Conservation (phyloP, 1,140 invertebrate genomes). For the Leptoteleia sp. region DNA sequence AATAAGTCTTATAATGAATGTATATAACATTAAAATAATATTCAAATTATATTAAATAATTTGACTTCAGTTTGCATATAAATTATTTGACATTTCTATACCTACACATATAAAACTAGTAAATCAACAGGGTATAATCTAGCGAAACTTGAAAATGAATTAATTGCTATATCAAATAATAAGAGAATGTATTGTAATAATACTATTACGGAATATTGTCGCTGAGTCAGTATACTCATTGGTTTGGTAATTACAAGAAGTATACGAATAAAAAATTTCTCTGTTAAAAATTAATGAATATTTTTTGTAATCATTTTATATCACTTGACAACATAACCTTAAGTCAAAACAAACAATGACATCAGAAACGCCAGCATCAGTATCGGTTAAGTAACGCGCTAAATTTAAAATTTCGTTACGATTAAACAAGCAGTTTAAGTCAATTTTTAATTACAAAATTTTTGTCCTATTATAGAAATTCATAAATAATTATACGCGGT, state of each 20-base stretch:
- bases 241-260: slow-evolving; percentile 53
- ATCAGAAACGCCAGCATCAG: no score
- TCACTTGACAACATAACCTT: slow-evolving; percentile 41
- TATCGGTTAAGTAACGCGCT: background rate
- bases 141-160: slow-evolving; percentile 76
- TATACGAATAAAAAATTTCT: slow-evolving; percentile 1
- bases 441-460: no score
- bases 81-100: slow-evolving; percentile 14
- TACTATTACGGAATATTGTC: slow-evolving; percentile 73
- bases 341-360: slow-evolving; percentile 23
- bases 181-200: slow-evolving; percentile 76
- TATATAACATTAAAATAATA: no score
- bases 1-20: background rate
- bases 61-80: no score
- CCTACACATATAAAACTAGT: slow-evolving; percentile 77
- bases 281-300: background rate
- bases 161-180: slow-evolving; percentile 75
- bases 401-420: background rate
- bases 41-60: no score
- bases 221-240: slow-evolving; percentile 76
- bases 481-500: no score
- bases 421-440: no score
- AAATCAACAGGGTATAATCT: slow-evolving; percentile 73
- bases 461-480: no score
- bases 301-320: slow-evolving; percentile 19